phyloP scores from a whole-genome alignment of 2,113 vertebrate genomes.

The Lampris incognitus region DNA sequence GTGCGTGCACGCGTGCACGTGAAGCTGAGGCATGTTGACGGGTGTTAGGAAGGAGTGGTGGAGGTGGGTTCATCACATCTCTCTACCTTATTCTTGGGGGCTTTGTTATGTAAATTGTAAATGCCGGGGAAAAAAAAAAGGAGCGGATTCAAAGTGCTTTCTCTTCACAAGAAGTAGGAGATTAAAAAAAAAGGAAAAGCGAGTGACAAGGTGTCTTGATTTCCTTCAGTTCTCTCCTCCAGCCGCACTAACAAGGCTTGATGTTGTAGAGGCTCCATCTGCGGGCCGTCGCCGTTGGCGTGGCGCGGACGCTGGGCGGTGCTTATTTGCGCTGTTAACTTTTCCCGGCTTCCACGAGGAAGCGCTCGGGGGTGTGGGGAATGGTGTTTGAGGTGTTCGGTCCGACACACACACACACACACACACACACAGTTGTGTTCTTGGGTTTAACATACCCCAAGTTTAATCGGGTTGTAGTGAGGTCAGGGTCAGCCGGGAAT shows the following conservation, averaged over 20 bases:
- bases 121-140: slow-evolving; percentile 82
- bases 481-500: too few relatives aligned
- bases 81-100: slow-evolving; percentile 92
- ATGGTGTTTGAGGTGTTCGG: too few relatives aligned
- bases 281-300: slow-evolving; percentile 92
- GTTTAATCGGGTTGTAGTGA: too few relatives aligned
- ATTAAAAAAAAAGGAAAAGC: slow-evolving; percentile 86
- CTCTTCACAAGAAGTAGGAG: slow-evolving; percentile 93
- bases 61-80: slow-evolving; percentile 89
- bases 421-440: too few relatives aligned
- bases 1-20: slow-evolving; percentile 49
- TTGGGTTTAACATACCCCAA: too few relatives aligned
- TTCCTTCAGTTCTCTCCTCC: slow-evolving; percentile 94
- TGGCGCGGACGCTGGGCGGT: slow-evolving; percentile 89
- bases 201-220: slow-evolving; percentile 96
- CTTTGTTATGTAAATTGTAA: slow-evolving; percentile 98
- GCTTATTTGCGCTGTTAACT: slow-evolving; percentile 91
- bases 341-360: slow-evolving; percentile 68
- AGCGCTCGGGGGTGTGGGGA: background rate
- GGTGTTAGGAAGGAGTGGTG: slow-evolving; percentile 67
- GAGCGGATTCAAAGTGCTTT: slow-evolving; percentile 98
- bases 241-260: slow-evolving; percentile 93
- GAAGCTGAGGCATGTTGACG: slow-evolving; percentile 71
- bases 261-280: slow-evolving; percentile 97
- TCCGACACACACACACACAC: too few relatives aligned